A percentile compares a stretch with the other conserved stretches of the same genome.
phyloP scores from a whole-genome alignment of 2,888 invertebrate genomes.

The Operophtera brumata region DNA sequence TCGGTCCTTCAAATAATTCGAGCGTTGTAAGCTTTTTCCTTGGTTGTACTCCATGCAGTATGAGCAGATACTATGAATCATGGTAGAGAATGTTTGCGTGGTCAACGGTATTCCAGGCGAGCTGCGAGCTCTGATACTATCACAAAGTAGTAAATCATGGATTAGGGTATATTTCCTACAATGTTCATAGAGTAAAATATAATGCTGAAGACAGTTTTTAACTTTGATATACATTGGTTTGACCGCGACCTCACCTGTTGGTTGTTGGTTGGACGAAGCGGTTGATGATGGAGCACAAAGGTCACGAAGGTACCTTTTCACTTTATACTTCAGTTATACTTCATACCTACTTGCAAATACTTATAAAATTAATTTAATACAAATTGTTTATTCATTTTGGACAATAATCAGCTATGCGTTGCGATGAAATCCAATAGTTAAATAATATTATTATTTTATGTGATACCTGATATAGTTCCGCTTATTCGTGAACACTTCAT shows the following conservation, averaged over 20 bases:
- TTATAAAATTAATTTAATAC: too few species aligned
- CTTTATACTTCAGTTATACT: too few species aligned
- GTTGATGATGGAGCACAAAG: too few species aligned
- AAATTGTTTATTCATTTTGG: neutral
- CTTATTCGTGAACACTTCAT: neutral
- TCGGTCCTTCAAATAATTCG: too few species aligned
- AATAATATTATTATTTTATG: neutral
- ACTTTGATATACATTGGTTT: too few species aligned
- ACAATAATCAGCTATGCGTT: neutral
- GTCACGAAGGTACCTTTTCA: too few species aligned
- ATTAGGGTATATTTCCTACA: neutral
- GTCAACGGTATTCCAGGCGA: constrained; percentile 14
- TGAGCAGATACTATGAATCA: constrained; percentile 11
- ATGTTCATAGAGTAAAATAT: neutral
- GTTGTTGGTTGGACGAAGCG: too few species aligned
- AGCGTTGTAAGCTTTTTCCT: neutral
- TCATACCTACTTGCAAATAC: too few species aligned
- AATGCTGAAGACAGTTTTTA: too few species aligned
- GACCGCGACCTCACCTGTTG: too few species aligned
- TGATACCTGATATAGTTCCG: neutral
- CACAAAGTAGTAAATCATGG: constrained; percentile 7
- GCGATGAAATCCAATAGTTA: neutral
- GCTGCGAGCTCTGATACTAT: constrained; percentile 10
- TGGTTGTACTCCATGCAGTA: constrained; percentile 3
- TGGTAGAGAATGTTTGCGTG: constrained; percentile 15